A percentile compares a stretch with the other conserved stretches of the same genome.
phyloP scores from a whole-genome alignment of 2,888 invertebrate species.

The Ophonus ardosiacus region DNA sequence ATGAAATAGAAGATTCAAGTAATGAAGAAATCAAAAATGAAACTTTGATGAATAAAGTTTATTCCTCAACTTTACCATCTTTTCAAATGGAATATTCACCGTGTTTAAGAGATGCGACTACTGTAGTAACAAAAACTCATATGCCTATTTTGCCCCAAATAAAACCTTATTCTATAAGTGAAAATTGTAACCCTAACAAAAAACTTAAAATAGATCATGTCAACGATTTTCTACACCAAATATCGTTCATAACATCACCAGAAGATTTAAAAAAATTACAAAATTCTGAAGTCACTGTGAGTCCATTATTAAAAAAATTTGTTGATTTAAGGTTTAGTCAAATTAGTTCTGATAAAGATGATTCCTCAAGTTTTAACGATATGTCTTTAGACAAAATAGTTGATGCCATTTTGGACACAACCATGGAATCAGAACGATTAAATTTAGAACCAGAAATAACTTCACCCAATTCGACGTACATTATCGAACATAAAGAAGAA shows the following conservation, averaged over 20 bases:
- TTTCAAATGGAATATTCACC: constrained; percentile 80
- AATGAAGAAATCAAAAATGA: no score
- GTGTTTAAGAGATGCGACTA: constrained; percentile 73
- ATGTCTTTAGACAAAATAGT: constrained; percentile 80
- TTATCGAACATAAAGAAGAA: constrained; percentile 61
- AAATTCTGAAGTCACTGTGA: constrained; percentile 74
- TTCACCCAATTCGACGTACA: not conserved
- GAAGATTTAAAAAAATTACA: constrained; percentile 68
- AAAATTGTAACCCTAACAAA: constrained; percentile 74
- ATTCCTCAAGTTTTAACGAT: constrained; percentile 78
- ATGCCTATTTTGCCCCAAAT: not conserved
- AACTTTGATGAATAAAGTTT: constrained; percentile 69
- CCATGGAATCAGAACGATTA: constrained; percentile 72
- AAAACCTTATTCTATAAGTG: constrained; percentile 69
- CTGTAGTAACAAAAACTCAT: constrained; percentile 56
- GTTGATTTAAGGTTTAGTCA: constrained; percentile 80
- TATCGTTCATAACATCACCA: constrained; percentile 70
- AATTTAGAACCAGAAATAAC: not conserved
- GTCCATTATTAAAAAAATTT: constrained; percentile 80
- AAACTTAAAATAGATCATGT: constrained; percentile 68
- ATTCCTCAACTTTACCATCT: constrained; percentile 76
- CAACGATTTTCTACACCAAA: constrained; percentile 72
- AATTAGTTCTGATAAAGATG: constrained; percentile 74
- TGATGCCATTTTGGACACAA: constrained; percentile 81
- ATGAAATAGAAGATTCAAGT: not conserved